Percentiles rank a stretch among this genome's conserved stretches.
These are phyloP conservation scores for Ptychochromis oligacanthus DNA, from an alignment of 2,113 vertebrate species.

Conservation along the genomic window DNA sequence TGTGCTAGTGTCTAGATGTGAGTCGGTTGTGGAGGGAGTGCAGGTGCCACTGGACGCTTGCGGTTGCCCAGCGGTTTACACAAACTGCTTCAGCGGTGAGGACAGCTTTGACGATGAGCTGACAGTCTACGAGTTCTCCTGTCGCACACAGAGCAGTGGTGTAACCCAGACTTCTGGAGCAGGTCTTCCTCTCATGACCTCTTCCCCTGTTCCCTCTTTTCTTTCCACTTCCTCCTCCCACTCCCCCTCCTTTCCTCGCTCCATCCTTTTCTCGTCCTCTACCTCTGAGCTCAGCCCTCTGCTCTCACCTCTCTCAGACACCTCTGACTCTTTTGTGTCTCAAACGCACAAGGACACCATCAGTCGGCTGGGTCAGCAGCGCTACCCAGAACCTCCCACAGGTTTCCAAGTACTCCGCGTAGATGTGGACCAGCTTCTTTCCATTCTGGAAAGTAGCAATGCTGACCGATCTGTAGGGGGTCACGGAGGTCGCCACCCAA, in stretches of 20 bases:
- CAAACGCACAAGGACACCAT: conserved; percentile 78
- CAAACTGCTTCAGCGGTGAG: conserved; percentile 86
- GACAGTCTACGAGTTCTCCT: conserved; percentile 75
- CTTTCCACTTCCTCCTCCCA: conserved; percentile 72
- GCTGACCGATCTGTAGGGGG: conserved; percentile 66
- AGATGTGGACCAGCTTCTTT: conserved; percentile 78
- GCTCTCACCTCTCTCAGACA: conserved; percentile 71
- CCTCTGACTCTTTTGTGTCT: conserved; percentile 45
- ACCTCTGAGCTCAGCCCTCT: conserved; percentile 79
- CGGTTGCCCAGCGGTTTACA: conserved; percentile 86
- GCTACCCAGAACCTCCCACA: conserved; percentile 69
- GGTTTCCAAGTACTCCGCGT: conserved; percentile 85
- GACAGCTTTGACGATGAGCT: conserved; percentile 80
- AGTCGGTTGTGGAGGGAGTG: conserved; percentile 67
- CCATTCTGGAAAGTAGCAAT: conserved; percentile 67
- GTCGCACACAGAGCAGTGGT: conserved; percentile 47
- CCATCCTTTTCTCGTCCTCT: conserved; percentile 64
- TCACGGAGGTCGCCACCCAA: conserved; percentile 79
- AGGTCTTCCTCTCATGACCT: conserved; percentile 57
- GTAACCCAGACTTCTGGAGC: conserved; percentile 44
- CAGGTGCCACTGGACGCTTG: conserved; percentile 81
- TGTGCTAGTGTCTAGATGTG: conserved; percentile 67
- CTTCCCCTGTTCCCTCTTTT: conserved; percentile 67
- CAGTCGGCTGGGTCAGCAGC: conserved; percentile 78
- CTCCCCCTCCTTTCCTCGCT: conserved; percentile 76